A percentile compares a stretch with the other conserved stretches of the same genome.
Evolutionary conservation across 2,888 invertebrate genomes (phyloP).

Genomic region (Hypomecis atomaria): DNA sequence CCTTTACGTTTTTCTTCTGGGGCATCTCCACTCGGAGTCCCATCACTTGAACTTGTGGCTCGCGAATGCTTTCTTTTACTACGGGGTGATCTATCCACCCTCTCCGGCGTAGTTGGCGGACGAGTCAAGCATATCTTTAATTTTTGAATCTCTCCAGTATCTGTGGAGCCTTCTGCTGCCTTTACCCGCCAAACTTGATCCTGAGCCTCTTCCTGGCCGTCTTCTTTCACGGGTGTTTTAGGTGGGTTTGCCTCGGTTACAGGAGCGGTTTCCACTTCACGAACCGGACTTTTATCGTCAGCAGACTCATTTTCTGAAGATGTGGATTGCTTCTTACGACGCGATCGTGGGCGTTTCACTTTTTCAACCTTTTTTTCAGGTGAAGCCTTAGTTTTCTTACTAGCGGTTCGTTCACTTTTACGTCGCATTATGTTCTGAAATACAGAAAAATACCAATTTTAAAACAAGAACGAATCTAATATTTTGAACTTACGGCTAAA

Average conservation of each 20-base stretch:
- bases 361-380: slow-evolving; percentile 86
- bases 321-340: slow-evolving; percentile 83
- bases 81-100: slow-evolving; percentile 78
- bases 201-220: slow-evolving; percentile 67
- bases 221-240: slow-evolving; percentile 64
- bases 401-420: slow-evolving; percentile 88
- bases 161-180: slow-evolving; percentile 74
- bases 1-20: slow-evolving; percentile 77
- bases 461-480: neutral
- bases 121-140: slow-evolving; percentile 86
- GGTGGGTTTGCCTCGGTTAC: slow-evolving; percentile 57
- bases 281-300: slow-evolving; percentile 66
- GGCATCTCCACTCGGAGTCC: slow-evolving; percentile 71
- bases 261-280: slow-evolving; percentile 55
- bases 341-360: slow-evolving; percentile 80
- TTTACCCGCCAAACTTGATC: slow-evolving; percentile 84
- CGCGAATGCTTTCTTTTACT: slow-evolving; percentile 81
- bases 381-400: slow-evolving; percentile 87
- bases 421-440: slow-evolving; percentile 86
- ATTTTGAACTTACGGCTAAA: neutral
- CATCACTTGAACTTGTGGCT: slow-evolving; percentile 78
- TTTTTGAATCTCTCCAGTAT: slow-evolving; percentile 86
- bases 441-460: slow-evolving; percentile 7
- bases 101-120: slow-evolving; percentile 82
- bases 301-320: slow-evolving; percentile 82